Evolutionary conservation across 1,140 invertebrate species (phyloP), one percentile per base, ranked within the genome.

Genomic region (Drosophila bipectinata): DNA sequence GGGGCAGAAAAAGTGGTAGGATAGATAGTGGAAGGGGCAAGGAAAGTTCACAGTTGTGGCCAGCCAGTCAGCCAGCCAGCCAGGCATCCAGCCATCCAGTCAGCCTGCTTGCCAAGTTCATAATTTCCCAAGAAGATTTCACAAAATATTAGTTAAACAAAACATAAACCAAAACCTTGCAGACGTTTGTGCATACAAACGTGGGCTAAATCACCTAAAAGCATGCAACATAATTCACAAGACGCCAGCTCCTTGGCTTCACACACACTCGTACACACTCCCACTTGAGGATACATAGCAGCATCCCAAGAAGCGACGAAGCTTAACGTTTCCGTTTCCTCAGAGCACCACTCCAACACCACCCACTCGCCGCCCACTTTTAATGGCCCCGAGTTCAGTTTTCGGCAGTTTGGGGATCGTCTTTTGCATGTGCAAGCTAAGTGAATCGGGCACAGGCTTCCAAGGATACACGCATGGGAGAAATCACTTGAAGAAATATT

Each of bases 141-240:
- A 49, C 72, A 87, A 87, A 83, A 87, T 87, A 87, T 87, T 87
- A 88, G 83, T 87, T 87, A 87, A 87, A 87, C 83, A 87, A 87
- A 83, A 88, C 83, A 87, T 87, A 87, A 87, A 87, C 56, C 79
- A 89, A 89, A 87, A 78, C 78, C 71, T 74, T 82, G 83, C 82
- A 87, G 82, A 87, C 82, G 83, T 87, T 87, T 88, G 71, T 88
- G 83, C 84, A 89, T 89, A 89, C 79, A 72, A 82, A 78, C 84
- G 76, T 79, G 76, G 62, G 76, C 72, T 88, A 88, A 88, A 89
- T 88, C 83, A 88, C 83, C 83, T 83, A 88, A 88, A 88, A 88
- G 83, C 84, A 83, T 88, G 83, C 84, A 88, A 79, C 79, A 88
- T 88, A 87, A 87, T 83, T 88, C 83, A 89, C 64, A 60, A 51